These are phyloP conservation scores for Crax fasciolata DNA, from an alignment of 2,797 vertebrate species.

Conservation along the genomic window DNA sequence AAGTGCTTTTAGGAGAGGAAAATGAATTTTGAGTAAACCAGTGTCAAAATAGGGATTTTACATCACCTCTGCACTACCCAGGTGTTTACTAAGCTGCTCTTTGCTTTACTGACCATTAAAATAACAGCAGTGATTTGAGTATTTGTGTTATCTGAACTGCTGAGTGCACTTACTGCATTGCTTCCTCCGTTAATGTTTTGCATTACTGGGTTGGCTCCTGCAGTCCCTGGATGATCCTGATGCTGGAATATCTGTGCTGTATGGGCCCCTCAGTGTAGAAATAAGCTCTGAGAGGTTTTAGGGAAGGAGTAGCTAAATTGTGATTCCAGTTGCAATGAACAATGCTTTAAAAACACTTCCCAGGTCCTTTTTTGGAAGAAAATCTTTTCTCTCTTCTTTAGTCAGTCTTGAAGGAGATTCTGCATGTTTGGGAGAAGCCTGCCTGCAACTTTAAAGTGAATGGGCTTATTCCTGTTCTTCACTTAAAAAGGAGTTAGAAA, in stretches of 20 bases:
- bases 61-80: background rate
- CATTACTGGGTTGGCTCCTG: background rate
- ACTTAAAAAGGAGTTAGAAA: constrained; percentile 26
- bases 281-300: background rate
- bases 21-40: background rate
- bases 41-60: background rate
- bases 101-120: background rate
- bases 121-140: background rate
- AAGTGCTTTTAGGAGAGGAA: background rate
- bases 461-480: constrained; percentile 15
- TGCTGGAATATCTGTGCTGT: background rate
- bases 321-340: background rate
- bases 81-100: background rate
- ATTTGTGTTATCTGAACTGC: background rate
- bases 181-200: background rate
- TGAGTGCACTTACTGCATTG: rapidly evolving
- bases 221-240: background rate
- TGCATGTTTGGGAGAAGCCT: background rate
- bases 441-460: background rate
- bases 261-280: background rate
- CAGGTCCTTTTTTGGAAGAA: constrained; percentile 10
- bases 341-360: background rate
- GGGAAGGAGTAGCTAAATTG: background rate
- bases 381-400: background rate
- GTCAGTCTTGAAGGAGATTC: background rate